Evolutionary conservation across 2,888 invertebrate genomes (phyloP).

Genomic region (Baccha elongata): DNA sequence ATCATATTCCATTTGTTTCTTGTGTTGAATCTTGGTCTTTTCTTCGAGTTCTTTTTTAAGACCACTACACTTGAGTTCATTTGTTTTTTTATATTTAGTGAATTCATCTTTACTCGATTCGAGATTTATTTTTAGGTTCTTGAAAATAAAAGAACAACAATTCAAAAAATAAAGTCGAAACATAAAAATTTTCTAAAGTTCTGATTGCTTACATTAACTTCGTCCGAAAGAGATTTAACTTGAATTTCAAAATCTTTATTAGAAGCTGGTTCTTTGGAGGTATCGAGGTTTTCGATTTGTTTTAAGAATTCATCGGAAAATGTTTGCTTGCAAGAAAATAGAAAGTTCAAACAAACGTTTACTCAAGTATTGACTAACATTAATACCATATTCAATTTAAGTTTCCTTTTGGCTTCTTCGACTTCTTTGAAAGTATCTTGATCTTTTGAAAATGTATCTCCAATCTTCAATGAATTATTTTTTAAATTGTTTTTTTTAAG

Average conservation of each 20-base stretch:
- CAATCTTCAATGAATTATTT: slow-evolving; percentile 17
- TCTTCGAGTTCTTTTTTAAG: slow-evolving; percentile 37
- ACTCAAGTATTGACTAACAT: not conserved
- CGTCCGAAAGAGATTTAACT: slow-evolving; percentile 5
- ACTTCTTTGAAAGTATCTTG: not conserved
- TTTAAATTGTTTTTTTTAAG: not conserved
- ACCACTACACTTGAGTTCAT: not conserved
- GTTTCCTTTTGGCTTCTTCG: slow-evolving; percentile 27
- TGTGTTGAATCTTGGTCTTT: not conserved
- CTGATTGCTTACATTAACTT: slow-evolving; percentile 30
- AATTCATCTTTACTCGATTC: slow-evolving; percentile 31
- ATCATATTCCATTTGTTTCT: slow-evolving; percentile 22
- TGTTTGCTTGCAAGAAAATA: not conserved
- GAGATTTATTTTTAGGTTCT: slow-evolving; percentile 11
- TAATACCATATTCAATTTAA: slow-evolving; percentile 30
- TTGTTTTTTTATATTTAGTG: slow-evolving; percentile 4
- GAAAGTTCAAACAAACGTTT: not conserved
- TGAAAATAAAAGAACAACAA: not conserved
- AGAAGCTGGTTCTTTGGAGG: not conserved
- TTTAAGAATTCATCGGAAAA: slow-evolving; percentile 17
- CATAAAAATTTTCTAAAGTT: not conserved
- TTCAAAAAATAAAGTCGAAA: not conserved
- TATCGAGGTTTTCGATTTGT: slow-evolving; percentile 28
- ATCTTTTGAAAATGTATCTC: slow-evolving; percentile 2
- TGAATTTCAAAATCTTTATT: slow-evolving; percentile 11